A percentile compares a stretch with the other conserved stretches of the same genome.
These are phyloP conservation scores for Uloborus diversus DNA, from an alignment of 1,140 invertebrate genomes.

Conservation along the genomic window DNA sequence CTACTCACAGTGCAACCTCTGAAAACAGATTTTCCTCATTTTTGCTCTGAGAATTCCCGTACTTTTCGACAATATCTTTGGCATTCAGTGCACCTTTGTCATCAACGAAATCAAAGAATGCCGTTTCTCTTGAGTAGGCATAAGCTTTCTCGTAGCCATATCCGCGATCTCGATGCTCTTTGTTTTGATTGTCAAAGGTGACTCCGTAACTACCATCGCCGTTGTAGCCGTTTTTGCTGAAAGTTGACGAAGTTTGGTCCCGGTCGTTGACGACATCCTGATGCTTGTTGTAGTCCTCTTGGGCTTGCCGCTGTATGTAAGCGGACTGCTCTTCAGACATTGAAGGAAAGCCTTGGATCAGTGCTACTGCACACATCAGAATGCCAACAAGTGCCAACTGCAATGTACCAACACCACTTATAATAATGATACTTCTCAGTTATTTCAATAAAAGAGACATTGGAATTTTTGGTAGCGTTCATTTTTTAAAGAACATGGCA, in stretches of 20 bases:
- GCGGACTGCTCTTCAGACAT: neutral
- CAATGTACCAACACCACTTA: too few relatives aligned
- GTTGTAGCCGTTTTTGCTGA: neutral
- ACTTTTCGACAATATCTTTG: slow-evolving; percentile 11
- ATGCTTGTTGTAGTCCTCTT: slow-evolving; percentile 16
- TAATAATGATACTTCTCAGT: too few relatives aligned
- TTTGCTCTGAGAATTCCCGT: neutral
- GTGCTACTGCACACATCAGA: neutral
- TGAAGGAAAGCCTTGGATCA: neutral
- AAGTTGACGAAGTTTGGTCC: neutral
- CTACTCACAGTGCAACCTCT: too few relatives aligned
- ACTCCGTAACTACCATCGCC: neutral
- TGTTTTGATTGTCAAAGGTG: slow-evolving; percentile 19
- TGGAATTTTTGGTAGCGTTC: too few relatives aligned
- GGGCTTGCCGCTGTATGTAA: neutral
- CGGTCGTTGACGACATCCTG: neutral
- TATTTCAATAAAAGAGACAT: too few relatives aligned
- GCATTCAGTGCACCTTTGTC: slow-evolving; percentile 2
- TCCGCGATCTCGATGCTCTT: slow-evolving; percentile 5
- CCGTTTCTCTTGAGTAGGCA: slow-evolving; percentile 38
- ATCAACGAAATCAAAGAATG: slow-evolving; percentile 22
- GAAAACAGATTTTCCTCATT: neutral
- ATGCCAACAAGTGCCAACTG: too few relatives aligned
- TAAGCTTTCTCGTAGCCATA: slow-evolving; percentile 45
- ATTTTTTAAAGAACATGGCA: too few relatives aligned